Conservation (phyloP, 35 echinoderm and acorn worm genomes). For the Ophiothrix spiculata region DNA sequence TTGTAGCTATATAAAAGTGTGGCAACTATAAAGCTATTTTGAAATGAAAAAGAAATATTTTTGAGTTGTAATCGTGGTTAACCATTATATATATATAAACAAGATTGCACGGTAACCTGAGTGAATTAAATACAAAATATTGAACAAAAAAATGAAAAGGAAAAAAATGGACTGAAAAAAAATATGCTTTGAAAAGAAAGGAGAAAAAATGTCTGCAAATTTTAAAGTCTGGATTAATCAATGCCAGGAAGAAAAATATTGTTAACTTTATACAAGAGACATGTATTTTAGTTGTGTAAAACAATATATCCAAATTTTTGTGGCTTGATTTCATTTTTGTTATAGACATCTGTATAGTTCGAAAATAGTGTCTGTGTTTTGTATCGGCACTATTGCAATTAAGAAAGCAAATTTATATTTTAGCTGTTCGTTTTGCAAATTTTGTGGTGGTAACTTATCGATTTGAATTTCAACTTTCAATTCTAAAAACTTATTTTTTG, state of each 20-base stretch:
- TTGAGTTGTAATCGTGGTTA: background rate
- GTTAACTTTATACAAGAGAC: background rate
- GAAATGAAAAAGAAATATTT: too few species aligned
- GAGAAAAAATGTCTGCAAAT: background rate
- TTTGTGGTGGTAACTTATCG: background rate
- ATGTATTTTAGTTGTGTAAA: conserved; percentile 7
- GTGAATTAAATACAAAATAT: background rate
- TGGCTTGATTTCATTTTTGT: background rate
- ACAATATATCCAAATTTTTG: background rate
- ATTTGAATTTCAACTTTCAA: background rate
- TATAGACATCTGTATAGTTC: background rate
- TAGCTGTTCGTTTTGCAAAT: background rate
- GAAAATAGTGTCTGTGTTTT: background rate
- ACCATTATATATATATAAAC: background rate
- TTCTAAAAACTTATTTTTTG: background rate
- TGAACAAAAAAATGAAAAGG: background rate
- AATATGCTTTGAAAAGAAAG: background rate
- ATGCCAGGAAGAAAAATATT: background rate
- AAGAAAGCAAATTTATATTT: background rate
- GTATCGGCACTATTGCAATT: background rate
- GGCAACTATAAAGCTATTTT: too few species aligned
- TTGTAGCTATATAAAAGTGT: too few species aligned
- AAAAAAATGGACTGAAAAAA: background rate
- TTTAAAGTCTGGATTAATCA: background rate
- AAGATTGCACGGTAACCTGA: background rate